These are phyloP conservation scores for Creontiades dilutus DNA, from an alignment of 2,888 invertebrate genomes.

Conservation along the genomic window DNA sequence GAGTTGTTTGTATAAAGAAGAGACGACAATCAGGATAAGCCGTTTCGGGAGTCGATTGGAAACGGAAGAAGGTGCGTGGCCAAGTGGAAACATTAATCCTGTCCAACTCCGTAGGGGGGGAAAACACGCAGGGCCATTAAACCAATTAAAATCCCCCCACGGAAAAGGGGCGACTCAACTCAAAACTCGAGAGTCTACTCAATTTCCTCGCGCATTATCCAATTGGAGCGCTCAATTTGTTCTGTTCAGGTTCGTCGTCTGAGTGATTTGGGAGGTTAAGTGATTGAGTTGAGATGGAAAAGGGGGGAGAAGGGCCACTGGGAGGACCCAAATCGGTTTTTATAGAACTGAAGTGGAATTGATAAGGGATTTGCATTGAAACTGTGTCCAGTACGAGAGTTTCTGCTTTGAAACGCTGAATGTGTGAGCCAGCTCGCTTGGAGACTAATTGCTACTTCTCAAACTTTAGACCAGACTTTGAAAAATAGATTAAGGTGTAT, in stretches of 20 bases:
- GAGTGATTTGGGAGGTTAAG: background rate
- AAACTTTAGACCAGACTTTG: too few relatives aligned
- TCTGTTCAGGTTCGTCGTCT: background rate
- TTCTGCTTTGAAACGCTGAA: too few relatives aligned
- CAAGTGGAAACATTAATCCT: constrained; percentile 17
- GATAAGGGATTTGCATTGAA: too few relatives aligned
- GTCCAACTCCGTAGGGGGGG: background rate
- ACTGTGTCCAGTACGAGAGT: too few relatives aligned
- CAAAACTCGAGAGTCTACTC: background rate
- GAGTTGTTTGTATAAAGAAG: background rate
- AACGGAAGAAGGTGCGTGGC: background rate
- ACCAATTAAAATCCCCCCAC: constrained; percentile 31
- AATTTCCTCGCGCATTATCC: constrained; percentile 41
- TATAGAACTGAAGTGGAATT: too few relatives aligned
- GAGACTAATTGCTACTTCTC: too few relatives aligned
- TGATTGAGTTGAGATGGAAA: constrained; percentile 15
- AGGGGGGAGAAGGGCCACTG: too few relatives aligned
- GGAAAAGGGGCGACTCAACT: background rate
- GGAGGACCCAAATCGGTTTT: too few relatives aligned
- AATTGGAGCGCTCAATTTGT: constrained; percentile 58
- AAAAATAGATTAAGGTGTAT: too few relatives aligned
- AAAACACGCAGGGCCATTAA: constrained; percentile 25
- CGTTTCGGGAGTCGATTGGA: constrained; percentile 17
- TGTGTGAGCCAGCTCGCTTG: too few relatives aligned
- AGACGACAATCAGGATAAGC: constrained; percentile 26